Evolutionary conservation across 53 echinoderm and acorn worm genomes (phyloP), one percentile per base, ranked within the genome.

Genomic region (Actinopyga echinites): DNA sequence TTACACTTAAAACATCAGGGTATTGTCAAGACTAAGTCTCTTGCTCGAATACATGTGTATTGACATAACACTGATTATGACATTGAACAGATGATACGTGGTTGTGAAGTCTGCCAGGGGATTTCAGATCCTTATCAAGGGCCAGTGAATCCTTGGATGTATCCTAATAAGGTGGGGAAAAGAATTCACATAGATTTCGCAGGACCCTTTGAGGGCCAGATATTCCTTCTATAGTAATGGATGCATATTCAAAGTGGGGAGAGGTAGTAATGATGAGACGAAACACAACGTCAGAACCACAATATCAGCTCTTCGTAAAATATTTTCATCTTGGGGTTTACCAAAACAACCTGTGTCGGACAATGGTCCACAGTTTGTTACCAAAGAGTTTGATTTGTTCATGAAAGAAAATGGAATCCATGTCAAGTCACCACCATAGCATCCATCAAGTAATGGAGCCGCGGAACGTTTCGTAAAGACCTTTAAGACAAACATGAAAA

Each of bases 191-290:
- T 85, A 12, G 85, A 85, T 36, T 85, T 32, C 61, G 85, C 85
- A 77, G 77, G 85, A 35, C 85, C 77, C 3, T 75, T 57, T 29
- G 33, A 74, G 31, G 57, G 74, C 30, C 75, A 85, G 23, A 91
- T 91, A 88, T 92, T 79, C 65, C 74, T 91, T 30, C 28, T 88
- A n/a, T n/a, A 7, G 83, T 89, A 21, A 68, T 86, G 7, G 89
- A 92, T 53, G 92, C 89, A 12, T 64, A 86, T 66, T 88, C 85
- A 21, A 92, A 92, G 44, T 92, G 92, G 89, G 78, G 78, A 59
- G 83, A 89, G 35, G 89, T 89, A 33, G 56, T 88, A 28, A 58
- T 63, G 15, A 92, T 83, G 64, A 42, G 24, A 54, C 60, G 85
- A 60, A 74, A 66, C 17, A 86, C 85, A 25, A 92, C 92, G 0